phyloP scores from a whole-genome alignment of 2,113 vertebrate species.

The Suncus etruscus region DNA sequence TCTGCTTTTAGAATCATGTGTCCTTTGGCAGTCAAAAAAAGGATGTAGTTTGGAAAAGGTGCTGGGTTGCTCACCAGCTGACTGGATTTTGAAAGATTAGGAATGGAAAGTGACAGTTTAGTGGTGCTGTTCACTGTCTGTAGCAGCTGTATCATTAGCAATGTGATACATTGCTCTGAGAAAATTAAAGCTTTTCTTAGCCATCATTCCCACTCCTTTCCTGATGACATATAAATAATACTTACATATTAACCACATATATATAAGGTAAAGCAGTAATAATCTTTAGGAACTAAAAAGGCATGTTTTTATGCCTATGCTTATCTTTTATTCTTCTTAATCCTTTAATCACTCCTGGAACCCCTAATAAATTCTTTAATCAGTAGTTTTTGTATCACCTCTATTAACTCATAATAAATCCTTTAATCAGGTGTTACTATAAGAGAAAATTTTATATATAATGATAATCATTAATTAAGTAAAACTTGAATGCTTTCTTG shows the following conservation, averaged over 20 bases:
- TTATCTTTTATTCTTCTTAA: not conserved
- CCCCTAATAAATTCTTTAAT: not conserved
- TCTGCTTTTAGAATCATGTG: not conserved
- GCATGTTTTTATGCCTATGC: not conserved
- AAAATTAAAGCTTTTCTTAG: not conserved
- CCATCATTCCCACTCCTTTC: not conserved
- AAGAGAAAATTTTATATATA: not conserved
- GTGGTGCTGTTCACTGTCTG: conserved; percentile 20
- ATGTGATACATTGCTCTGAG: conserved; percentile 28
- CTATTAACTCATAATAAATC: not conserved
- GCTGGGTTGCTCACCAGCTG: not conserved
- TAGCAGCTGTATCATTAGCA: not conserved
- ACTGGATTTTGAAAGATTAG: conserved; percentile 4
- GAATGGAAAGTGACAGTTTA: conserved; percentile 54
- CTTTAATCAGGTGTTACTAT: conserved; percentile 11
- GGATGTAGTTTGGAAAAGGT: not conserved
- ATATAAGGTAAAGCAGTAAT: not conserved
- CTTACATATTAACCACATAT: not conserved
- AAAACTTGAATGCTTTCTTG: not conserved
- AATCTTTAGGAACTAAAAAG: not conserved
- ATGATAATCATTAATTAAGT: not conserved
- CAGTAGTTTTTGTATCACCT: not conserved
- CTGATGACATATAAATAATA: not conserved
- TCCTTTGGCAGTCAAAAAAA: not conserved
- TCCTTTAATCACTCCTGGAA: too few species aligned